A percentile compares a stretch with the other conserved stretches of the same genome.
Conservation (phyloP, 2,888 invertebrate genomes). For the Drosophila lutescens region DNA sequence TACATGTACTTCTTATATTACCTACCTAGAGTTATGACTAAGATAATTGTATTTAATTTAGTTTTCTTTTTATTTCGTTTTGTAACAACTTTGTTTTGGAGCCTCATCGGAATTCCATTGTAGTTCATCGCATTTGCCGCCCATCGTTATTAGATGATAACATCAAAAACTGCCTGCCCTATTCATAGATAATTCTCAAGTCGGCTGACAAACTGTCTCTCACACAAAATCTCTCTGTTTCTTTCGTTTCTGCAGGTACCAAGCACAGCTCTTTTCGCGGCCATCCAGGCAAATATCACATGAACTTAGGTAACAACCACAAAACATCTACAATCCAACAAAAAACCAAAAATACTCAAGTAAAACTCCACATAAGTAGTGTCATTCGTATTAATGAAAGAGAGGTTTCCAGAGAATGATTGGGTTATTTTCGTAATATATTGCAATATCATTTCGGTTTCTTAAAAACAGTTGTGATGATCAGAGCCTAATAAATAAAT, state of each 20-base stretch:
- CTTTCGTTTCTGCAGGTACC: constrained; percentile 76
- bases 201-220: constrained; percentile 30
- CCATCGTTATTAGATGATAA: constrained; percentile 17
- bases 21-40: constrained; percentile 31
- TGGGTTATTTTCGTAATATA: background rate
- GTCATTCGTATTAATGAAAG: constrained; percentile 64
- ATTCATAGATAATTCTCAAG: constrained; percentile 13
- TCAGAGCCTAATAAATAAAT: too few relatives aligned
- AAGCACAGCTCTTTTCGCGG: constrained; percentile 83
- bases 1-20: constrained; percentile 22
- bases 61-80: constrained; percentile 12
- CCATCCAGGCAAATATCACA: constrained; percentile 84
- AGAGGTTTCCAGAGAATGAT: constrained; percentile 9
- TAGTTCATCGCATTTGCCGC: constrained; percentile 19
- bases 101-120: constrained; percentile 5
- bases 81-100: constrained; percentile 13
- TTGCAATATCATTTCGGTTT: background rate
- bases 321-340: constrained; percentile 17
- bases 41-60: constrained; percentile 29
- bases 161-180: constrained; percentile 25
- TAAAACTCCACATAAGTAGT: constrained; percentile 47
- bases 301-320: constrained; percentile 82
- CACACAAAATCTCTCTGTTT: constrained; percentile 44
- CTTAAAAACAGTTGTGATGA: background rate
- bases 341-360: background rate